Conservation (phyloP, 2,888 invertebrate genomes). For the Meloe dianella region DNA sequence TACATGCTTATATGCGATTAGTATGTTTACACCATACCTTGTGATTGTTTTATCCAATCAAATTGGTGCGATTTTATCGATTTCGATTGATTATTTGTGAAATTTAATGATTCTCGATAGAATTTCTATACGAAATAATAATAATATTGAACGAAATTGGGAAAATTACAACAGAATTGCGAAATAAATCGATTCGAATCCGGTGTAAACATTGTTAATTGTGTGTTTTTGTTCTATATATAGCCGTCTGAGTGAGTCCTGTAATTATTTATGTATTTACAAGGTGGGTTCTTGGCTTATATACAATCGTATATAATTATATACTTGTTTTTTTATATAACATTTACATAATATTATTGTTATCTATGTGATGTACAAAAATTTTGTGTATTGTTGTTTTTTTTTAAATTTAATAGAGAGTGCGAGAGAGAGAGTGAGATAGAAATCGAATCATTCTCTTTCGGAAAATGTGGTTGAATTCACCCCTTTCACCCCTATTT, state of each 20-base stretch:
- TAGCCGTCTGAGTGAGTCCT: constrained; percentile 34
- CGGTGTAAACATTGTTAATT: constrained; percentile 34
- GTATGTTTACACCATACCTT: constrained; percentile 20
- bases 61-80: neutral
- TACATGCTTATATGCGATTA: constrained; percentile 40
- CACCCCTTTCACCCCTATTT: no score
- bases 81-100: neutral
- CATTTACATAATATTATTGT: no score
- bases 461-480: no score
- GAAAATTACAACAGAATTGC: neutral
- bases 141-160: neutral
- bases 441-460: no score
- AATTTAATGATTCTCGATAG: neutral
- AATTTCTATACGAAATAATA: neutral
- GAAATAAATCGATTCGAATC: constrained; percentile 25
- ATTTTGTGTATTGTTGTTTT: no score
- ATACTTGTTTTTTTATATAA: neutral
- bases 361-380: no score
- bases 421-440: no score
- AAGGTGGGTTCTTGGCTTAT: constrained; percentile 29
- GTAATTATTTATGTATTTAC: constrained; percentile 36
- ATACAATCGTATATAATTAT: constrained; percentile 10
- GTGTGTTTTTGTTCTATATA: constrained; percentile 37
- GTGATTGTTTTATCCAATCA: neutral
- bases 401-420: no score